Percentiles rank a stretch among this genome's conserved stretches.
phyloP scores from a whole-genome alignment of 2,888 invertebrate genomes.

The Ophion obscuratus region DNA sequence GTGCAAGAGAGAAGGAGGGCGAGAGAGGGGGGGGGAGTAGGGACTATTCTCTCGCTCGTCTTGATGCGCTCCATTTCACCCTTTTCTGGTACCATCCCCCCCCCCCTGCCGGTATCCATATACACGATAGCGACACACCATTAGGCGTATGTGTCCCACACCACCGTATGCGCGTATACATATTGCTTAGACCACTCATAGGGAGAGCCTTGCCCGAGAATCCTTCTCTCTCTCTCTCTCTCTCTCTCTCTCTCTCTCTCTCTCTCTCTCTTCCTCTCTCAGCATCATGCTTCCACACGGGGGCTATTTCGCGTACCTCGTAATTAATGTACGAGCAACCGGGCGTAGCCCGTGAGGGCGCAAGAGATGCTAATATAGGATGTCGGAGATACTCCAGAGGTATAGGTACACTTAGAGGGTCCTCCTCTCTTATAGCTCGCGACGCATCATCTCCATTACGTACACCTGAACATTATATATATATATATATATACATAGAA shows the following conservation, averaged over 20 bases:
- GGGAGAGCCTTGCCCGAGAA: conserved; percentile 5
- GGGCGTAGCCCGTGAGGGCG: conserved; percentile 62
- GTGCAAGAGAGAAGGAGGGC: neutral
- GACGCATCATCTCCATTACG: conserved; percentile 59
- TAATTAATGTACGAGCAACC: conserved; percentile 66
- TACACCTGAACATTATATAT: conserved; percentile 27
- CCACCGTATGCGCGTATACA: conserved; percentile 4
- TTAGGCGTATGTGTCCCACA: conserved; percentile 7
- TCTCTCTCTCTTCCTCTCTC: no score
- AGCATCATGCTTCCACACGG: conserved; percentile 43
- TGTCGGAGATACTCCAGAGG: conserved; percentile 47
- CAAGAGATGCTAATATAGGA: conserved; percentile 64
- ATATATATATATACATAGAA: neutral
- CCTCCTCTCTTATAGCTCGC: conserved; percentile 32
- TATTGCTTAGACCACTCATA: conserved; percentile 22
- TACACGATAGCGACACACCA: conserved; percentile 11
- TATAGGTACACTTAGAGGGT: neutral
- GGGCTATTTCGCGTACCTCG: conserved; percentile 63
- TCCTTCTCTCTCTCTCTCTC: neutral
- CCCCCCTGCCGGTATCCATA: conserved; percentile 9
- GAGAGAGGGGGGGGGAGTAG: neutral
- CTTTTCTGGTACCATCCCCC: conserved; percentile 26
- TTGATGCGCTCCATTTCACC: conserved; percentile 60
- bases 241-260: no score
- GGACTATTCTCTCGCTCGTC: conserved; percentile 45